Base-by-base conservation (phyloP, 2,113 vertebrate species). In the Ochotona princeps region DNA sequence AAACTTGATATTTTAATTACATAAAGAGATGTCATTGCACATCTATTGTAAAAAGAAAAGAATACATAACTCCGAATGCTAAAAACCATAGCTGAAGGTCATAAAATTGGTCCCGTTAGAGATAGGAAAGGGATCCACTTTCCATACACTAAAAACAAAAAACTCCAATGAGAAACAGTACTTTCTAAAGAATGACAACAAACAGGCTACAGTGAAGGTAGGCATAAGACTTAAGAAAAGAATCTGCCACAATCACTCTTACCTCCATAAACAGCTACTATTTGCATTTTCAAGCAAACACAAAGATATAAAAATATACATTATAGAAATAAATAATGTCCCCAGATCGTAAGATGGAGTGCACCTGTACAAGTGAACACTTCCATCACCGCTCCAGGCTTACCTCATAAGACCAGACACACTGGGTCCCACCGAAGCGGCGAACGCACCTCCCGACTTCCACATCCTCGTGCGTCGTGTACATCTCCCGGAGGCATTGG, bases 341-440 rank as follows among this genome's bases (percentile, higher is more conserved):
- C 51, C 47, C 51, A 63, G 54, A 65, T 32, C 26, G 5, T 66
- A 54, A 88, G 66, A 17, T 15, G 75, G 32, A 79, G 79, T 7
- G 35, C 8, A 65, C 32, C 47, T 72, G 44, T 74, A 91, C 0
- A 60, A 0, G 9, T 4, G 51, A 69, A 61, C n/a, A 28, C 23
- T 87, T 47, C 30, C 51, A 63, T 44, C 69, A 65, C 67, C 81
- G 57, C 51, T 69, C 54, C 47, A 51, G 87, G 25, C 98, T 97
- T 98, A 99, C 98, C 98, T 99, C 98, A 0, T 99, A 99, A 63
- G 98, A 98, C 98, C 98, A 99, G 32, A 98, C 98, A 10, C 98
- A 99, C 95, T 99, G 98, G 79, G 98, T 98, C 1, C 98, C 98
- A 0, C 98, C 98, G 21, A 99, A 98, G 72, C 98, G 97, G 8